Evolutionary conservation across 2,797 vertebrate species (phyloP).

Genomic region (Onychomys arenicola): DNA sequence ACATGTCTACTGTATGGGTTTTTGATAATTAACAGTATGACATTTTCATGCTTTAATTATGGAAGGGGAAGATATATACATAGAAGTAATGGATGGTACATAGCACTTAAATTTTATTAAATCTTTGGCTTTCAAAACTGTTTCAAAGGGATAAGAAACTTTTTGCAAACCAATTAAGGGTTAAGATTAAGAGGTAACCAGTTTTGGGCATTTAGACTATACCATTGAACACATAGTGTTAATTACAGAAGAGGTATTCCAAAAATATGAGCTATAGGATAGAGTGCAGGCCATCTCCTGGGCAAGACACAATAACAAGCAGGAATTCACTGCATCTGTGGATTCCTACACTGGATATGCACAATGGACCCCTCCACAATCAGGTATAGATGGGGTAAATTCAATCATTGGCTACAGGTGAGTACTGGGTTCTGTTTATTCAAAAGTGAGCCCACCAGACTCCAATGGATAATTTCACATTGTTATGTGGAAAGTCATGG

Average conservation of each 20-base stretch:
- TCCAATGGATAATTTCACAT: not conserved
- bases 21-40: not conserved
- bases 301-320: not conserved
- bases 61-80: not conserved
- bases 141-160: not conserved
- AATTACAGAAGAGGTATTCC: not conserved
- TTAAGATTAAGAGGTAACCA: not conserved
- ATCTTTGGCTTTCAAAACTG: not conserved
- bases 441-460: not conserved
- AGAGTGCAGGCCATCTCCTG: not conserved
- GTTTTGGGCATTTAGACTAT: not conserved
- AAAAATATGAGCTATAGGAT: not conserved
- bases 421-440: not conserved
- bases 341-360: not conserved
- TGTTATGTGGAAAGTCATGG: not conserved
- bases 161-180: not conserved
- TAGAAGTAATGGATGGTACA: not conserved
- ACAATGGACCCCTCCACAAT: not conserved
- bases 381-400: not conserved
- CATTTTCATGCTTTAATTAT: not conserved
- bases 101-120: not conserved
- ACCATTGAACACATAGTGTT: rapidly evolving
- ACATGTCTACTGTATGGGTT: not conserved
- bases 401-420: not conserved
- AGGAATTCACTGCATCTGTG: not conserved